Evolutionary conservation across 2,888 invertebrate genomes (phyloP), one percentile per base, ranked within the genome.

Genomic region (Heliconius sara): DNA sequence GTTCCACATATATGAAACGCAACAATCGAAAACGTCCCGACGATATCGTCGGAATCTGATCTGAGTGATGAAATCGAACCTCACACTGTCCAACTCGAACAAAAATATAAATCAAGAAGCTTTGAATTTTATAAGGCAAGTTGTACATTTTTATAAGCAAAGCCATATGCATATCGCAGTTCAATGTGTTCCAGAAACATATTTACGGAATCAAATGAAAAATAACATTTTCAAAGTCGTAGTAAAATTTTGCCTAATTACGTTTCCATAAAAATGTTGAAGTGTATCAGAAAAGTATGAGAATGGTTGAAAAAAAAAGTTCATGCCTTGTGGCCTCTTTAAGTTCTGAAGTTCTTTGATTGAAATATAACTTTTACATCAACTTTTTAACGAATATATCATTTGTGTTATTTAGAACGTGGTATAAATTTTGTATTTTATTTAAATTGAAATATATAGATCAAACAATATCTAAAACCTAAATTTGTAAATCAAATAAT

Each of bases 261-360:
- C 79, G 47, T 81, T 78, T 80, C 74, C 57, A 78, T 74, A 63
- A 78, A 81, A 80, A 78, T 77, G 47, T 78, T 78, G 77, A 79
- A 77, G 75, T 79, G 47, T 77, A 76, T 81, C 76, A 80, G 80
- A 82, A 81, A 82, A 82, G 73, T 82, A 81, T 47, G 73, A 60
- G 79, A 82, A 79, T 78, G 81, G 78, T 73, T 25, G 70, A 70
- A 70, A 60, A 83, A 82, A 83, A 82, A 83, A 70, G 78, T 73
- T 52, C 39, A 67, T 74, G 75, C 75, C 82, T 74, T 66, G 80
- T 76, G 71, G 80, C 77, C 79, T 68, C 80, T 81, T 82, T 30
- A 81, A 81, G 74, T 79, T 79, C 34, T 60, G 43, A 75, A 82
- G 77, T 77, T 80, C 75, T 79, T 77, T 63, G 76, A 73, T 66